Evolutionary conservation across 2,888 invertebrate genomes (phyloP).

Genomic region (Xestia xanthographa): DNA sequence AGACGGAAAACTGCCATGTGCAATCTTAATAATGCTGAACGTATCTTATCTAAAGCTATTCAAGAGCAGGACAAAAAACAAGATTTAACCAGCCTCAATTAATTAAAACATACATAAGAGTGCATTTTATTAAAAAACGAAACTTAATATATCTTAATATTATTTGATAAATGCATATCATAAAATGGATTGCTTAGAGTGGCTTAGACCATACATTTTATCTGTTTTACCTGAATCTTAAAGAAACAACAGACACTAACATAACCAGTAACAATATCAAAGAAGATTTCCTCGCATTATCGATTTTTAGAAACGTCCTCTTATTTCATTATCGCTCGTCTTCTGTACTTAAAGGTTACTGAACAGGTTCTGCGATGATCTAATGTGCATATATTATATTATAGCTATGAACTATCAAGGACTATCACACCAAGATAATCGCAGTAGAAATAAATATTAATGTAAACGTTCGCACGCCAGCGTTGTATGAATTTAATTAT

Average conservation of each 20-base stretch:
- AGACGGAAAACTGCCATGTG: neutral
- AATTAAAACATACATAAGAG: neutral
- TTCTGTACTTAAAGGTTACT: constrained; percentile 75
- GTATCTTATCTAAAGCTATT: constrained; percentile 22
- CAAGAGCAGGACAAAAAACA: constrained; percentile 1
- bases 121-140: neutral
- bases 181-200: neutral
- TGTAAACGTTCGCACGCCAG: constrained; percentile 18
- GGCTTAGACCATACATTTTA: neutral
- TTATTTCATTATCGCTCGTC: constrained; percentile 65
- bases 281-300: neutral
- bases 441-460: constrained; percentile 42
- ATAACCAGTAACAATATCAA: neutral
- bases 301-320: constrained; percentile 51
- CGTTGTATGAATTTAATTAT: constrained; percentile 20
- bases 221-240: neutral
- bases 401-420: constrained; percentile 74
- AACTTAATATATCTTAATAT: neutral
- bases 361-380: constrained; percentile 86
- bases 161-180: neutral
- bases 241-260: neutral
- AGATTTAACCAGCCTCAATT: constrained; percentile 1
- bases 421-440: constrained; percentile 61
- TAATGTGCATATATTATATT: constrained; percentile 85
- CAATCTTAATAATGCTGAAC: constrained; percentile 9